phyloP scores from a whole-genome alignment of 1,140 invertebrate genomes.

The Drosophila kohkoa region DNA sequence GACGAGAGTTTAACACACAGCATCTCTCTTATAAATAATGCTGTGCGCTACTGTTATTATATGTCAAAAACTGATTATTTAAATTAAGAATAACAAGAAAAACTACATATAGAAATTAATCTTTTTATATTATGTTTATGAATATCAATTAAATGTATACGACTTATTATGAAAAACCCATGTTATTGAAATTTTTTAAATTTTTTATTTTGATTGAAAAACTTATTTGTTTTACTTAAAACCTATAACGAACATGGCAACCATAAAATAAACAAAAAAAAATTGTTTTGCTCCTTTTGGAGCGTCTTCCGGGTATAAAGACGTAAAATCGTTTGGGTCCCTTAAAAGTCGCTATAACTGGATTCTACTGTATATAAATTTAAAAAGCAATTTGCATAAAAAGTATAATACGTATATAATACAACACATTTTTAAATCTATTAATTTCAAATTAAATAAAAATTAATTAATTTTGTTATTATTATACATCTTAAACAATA shows the following conservation, averaged over 20 bases:
- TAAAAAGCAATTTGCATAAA: too few species aligned
- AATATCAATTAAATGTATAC: background rate
- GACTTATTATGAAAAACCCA: conserved; percentile 1
- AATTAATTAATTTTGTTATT: too few species aligned
- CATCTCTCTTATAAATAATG: conserved; percentile 8
- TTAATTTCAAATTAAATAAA: too few species aligned
- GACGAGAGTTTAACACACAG: conserved; percentile 7
- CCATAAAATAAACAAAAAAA: background rate
- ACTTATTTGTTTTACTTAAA: too few species aligned
- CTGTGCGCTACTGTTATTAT: conserved; percentile 8
- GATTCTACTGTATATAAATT: background rate
- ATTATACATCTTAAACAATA: too few species aligned
- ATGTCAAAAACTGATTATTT: conserved; percentile 12
- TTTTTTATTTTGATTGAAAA: too few species aligned
- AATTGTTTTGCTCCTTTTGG: background rate
- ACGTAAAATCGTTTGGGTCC: background rate
- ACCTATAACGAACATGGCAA: background rate
- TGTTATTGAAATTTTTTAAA: background rate
- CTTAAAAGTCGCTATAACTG: conserved; percentile 2
- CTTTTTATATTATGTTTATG: conserved; percentile 7
- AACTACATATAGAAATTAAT: conserved; percentile 5
- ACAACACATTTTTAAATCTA: too few species aligned
- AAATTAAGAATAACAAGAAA: background rate
- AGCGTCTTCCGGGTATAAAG: background rate
- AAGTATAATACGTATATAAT: too few species aligned